Conservation (phyloP, 2,888 invertebrate species). For the Macrophya alboannulata region DNA sequence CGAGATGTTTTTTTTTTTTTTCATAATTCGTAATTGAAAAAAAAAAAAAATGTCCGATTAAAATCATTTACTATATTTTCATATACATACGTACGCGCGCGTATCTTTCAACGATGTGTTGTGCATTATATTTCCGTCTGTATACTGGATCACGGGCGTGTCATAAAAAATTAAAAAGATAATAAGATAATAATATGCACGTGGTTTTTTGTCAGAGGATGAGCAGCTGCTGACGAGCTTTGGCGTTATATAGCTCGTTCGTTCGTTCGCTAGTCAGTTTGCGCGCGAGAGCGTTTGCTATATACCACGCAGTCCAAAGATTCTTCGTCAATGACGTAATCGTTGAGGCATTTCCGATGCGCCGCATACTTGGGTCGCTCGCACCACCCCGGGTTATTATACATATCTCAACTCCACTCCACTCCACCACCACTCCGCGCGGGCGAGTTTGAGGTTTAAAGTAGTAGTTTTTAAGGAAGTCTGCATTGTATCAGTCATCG, state of each 20-base stretch:
- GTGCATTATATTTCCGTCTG: too few relatives aligned
- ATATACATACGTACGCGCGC: too few relatives aligned
- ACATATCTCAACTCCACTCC: slow-evolving; percentile 57
- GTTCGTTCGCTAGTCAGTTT: too few relatives aligned
- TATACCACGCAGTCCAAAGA: slow-evolving; percentile 70
- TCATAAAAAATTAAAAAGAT: too few relatives aligned
- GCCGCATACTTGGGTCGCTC: slow-evolving; percentile 72
- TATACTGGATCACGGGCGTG: too few relatives aligned
- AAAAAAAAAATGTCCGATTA: too few relatives aligned
- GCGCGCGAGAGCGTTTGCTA: neutral
- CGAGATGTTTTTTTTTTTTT: too few relatives aligned
- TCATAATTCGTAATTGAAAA: too few relatives aligned
- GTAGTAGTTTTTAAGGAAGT: slow-evolving; percentile 1
- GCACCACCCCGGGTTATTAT: slow-evolving; percentile 61
- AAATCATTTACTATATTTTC: too few relatives aligned
- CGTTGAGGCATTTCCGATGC: slow-evolving; percentile 78
- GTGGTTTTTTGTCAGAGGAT: neutral
- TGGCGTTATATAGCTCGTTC: neutral
- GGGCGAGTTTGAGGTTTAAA: neutral
- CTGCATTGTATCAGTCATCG: slow-evolving; percentile 10
- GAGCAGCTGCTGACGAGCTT: neutral
- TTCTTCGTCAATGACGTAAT: slow-evolving; percentile 77
- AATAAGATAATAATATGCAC: neutral
- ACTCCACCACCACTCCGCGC: neutral
- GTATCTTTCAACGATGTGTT: too few relatives aligned